These are phyloP conservation scores for Philopotamus ludificatus DNA, from an alignment of 1,140 invertebrate species.

Conservation along the genomic window DNA sequence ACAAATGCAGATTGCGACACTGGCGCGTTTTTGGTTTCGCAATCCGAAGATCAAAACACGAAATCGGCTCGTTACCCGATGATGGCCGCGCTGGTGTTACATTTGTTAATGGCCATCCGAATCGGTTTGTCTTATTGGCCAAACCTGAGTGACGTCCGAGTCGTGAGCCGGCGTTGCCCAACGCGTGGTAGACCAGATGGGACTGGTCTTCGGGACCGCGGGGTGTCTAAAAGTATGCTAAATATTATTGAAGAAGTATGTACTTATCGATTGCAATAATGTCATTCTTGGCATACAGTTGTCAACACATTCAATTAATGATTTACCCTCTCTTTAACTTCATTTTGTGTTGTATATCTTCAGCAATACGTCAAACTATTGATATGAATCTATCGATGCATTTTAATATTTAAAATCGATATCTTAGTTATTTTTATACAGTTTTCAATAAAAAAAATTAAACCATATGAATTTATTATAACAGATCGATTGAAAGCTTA, in stretches of 20 bases:
- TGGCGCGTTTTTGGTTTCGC: not conserved
- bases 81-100: conserved; percentile 4
- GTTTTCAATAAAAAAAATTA: too few relatives aligned
- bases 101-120: conserved; percentile 14
- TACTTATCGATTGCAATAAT: not conserved
- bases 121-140: not conserved
- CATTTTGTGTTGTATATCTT: too few relatives aligned
- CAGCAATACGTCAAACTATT: too few relatives aligned
- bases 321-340: too few relatives aligned
- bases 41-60: conserved; percentile 15
- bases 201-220: not conserved
- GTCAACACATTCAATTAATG: too few relatives aligned
- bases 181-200: not conserved
- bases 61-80: conserved; percentile 12
- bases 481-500: too few relatives aligned
- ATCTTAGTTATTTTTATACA: too few relatives aligned
- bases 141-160: not conserved
- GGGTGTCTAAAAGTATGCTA: too few relatives aligned
- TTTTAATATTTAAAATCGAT: too few relatives aligned
- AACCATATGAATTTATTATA: too few relatives aligned
- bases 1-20: conserved; percentile 7
- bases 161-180: not conserved
- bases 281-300: too few relatives aligned
- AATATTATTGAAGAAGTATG: not conserved
- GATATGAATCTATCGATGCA: too few relatives aligned